Evolutionary conservation across 2,888 invertebrate species (phyloP).

Genomic region (Cordilura impudica): DNA sequence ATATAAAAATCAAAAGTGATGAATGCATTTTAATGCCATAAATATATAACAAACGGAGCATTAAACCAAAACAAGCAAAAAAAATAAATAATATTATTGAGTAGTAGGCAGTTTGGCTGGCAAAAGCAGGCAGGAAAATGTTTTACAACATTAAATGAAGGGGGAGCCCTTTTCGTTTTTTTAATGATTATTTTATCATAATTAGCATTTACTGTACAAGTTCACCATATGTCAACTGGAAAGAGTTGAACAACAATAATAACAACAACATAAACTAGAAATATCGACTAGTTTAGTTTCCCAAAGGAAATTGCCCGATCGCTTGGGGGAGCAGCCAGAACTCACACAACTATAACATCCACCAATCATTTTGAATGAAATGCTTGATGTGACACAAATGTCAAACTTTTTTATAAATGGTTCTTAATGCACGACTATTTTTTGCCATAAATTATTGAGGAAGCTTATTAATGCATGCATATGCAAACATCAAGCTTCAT

Average conservation of each 20-base stretch:
- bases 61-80: conserved; percentile 56
- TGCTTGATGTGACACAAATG: conserved; percentile 49
- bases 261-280: background rate
- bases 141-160: background rate
- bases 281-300: background rate
- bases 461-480: background rate
- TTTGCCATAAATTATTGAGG: conserved; percentile 33
- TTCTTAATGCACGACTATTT: background rate
- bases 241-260: conserved; percentile 11
- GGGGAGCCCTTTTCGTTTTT: conserved; percentile 8
- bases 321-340: background rate
- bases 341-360: background rate
- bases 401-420: conserved; percentile 35
- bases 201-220: conserved; percentile 49
- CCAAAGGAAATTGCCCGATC: conserved; percentile 30
- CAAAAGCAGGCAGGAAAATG: background rate
- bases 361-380: conserved; percentile 1
- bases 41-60: conserved; percentile 52
- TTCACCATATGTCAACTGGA: conserved; percentile 41
- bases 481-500: no score
- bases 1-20: conserved; percentile 58
- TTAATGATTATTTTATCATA: conserved; percentile 15
- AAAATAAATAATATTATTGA: conserved; percentile 7
- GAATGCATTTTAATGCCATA: conserved; percentile 58
- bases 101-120: conserved; percentile 12